Conservation (phyloP, 2,888 invertebrate genomes). For the Erebia palarica region DNA sequence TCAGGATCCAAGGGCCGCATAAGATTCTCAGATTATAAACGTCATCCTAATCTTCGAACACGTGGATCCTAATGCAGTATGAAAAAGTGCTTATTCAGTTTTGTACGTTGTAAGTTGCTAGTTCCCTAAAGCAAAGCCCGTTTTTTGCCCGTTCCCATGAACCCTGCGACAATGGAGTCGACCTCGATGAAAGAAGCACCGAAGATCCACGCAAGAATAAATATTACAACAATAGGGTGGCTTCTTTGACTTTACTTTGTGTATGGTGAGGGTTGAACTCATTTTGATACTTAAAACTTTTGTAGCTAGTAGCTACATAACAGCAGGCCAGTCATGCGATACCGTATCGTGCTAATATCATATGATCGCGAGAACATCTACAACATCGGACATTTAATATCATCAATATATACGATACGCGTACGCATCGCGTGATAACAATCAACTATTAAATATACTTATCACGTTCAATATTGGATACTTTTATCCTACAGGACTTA, state of each 20-base stretch:
- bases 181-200: slow-evolving; percentile 75
- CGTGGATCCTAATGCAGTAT: slow-evolving; percentile 67
- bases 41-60: slow-evolving; percentile 69
- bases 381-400: too few species aligned
- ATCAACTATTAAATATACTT: too few species aligned
- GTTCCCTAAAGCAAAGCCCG: slow-evolving; percentile 68
- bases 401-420: too few species aligned
- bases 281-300: slow-evolving; percentile 55
- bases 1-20: slow-evolving; percentile 48
- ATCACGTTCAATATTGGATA: too few species aligned
- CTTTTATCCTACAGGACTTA: neutral
- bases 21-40: slow-evolving; percentile 65
- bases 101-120: slow-evolving; percentile 57
- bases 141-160: slow-evolving; percentile 82
- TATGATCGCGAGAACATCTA: too few species aligned
- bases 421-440: too few species aligned
- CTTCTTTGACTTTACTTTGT: slow-evolving; percentile 76
- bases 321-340: too few species aligned
- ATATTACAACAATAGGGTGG: slow-evolving; percentile 79
- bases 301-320: too few species aligned
- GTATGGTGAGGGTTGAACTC: slow-evolving; percentile 36
- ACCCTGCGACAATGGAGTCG: slow-evolving; percentile 75
- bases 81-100: slow-evolving; percentile 80
- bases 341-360: too few species aligned
- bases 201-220: slow-evolving; percentile 80